Evolutionary conservation across 2,113 vertebrate species (phyloP).

Genomic region (Catharus bicknelli): DNA sequence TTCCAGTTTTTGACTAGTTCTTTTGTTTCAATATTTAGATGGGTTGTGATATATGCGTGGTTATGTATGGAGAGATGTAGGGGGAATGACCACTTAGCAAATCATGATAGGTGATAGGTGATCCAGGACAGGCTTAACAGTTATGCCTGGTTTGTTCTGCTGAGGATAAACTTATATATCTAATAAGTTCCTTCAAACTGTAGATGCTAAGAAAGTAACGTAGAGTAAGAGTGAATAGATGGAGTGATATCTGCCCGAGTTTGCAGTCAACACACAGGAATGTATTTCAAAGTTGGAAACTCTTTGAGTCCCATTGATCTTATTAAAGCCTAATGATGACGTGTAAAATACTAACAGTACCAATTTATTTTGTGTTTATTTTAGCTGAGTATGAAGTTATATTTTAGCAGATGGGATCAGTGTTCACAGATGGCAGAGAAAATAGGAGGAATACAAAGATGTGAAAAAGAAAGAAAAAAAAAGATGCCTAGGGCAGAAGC

Average conservation of each 20-base stretch:
- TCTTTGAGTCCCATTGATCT: conserved; percentile 22
- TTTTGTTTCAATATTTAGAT: not conserved
- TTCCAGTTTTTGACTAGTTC: not conserved
- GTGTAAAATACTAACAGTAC: conserved; percentile 7
- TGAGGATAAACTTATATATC: not conserved
- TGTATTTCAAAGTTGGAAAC: conserved; percentile 20
- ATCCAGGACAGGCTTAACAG: not conserved
- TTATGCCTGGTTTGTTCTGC: not conserved
- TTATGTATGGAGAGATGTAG: not conserved
- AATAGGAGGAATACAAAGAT: not conserved
- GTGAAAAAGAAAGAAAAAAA: not conserved
- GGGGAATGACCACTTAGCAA: not conserved
- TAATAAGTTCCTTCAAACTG: not conserved
- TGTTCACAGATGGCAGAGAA: conserved; percentile 15
- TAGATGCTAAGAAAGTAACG: not conserved
- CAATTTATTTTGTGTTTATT: conserved; percentile 24
- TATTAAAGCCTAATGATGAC: conserved; percentile 28
- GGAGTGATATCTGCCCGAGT: not conserved
- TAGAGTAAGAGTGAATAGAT: not conserved
- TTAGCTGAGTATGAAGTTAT: conserved; percentile 2
- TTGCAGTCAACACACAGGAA: not conserved
- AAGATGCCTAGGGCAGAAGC: not conserved
- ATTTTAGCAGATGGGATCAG: conserved; percentile 38
- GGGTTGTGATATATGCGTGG: not conserved
- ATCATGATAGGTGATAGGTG: not conserved